Conservation (phyloP, 2,888 invertebrate species). For the Achlya flavicornis region DNA sequence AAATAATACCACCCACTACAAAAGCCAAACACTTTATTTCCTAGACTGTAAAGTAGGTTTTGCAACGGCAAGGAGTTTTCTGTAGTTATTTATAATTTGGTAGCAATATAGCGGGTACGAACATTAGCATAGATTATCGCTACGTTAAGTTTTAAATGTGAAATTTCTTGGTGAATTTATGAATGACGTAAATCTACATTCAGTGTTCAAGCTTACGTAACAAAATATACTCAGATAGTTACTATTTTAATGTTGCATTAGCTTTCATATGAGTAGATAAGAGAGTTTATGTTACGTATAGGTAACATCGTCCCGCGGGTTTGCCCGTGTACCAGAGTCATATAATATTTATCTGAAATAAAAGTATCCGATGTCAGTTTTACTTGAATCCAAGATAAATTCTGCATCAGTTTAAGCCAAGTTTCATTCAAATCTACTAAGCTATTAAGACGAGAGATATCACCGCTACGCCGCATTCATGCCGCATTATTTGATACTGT, state of each 20-base stretch:
- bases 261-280: background rate
- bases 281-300: too few relatives aligned
- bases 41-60: background rate
- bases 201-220: background rate
- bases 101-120: background rate
- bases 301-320: too few relatives aligned
- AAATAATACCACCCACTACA: background rate
- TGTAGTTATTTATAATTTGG: background rate
- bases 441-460: too few relatives aligned
- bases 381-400: too few relatives aligned
- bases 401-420: too few relatives aligned
- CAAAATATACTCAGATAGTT: background rate
- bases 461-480: too few relatives aligned
- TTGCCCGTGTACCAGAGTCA: too few relatives aligned
- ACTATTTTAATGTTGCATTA: background rate
- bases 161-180: constrained; percentile 26
- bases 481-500: too few relatives aligned
- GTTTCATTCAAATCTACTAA: too few relatives aligned
- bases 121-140: constrained; percentile 31
- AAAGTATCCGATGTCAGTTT: too few relatives aligned
- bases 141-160: constrained; percentile 18
- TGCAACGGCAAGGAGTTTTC: background rate
- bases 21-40: background rate
- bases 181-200: constrained; percentile 16
- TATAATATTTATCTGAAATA: too few relatives aligned